A percentile compares a stretch with the other conserved stretches of the same genome.
These are phyloP conservation scores for Enteromius treurensis DNA, from an alignment of 2,797 vertebrate species.

Conservation along the genomic window DNA sequence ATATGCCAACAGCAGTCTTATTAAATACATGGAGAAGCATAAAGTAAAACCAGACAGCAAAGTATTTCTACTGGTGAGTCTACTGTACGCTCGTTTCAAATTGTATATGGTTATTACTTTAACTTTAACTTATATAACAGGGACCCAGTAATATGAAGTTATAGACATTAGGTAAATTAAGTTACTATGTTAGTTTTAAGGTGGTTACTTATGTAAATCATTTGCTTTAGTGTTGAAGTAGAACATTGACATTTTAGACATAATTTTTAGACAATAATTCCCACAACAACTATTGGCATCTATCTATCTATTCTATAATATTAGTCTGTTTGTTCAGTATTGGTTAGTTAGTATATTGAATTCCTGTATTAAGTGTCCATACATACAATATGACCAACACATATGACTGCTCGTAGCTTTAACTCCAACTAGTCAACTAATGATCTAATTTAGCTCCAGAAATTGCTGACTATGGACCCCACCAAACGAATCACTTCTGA, in stretches of 20 bases:
- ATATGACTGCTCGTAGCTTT: background rate
- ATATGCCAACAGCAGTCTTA: conserved; percentile 97
- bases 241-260: background rate
- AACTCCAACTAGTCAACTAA: background rate
- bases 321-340: background rate
- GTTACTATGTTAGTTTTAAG: background rate
- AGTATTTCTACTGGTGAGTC: conserved; percentile 93
- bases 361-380: background rate
- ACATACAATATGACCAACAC: background rate
- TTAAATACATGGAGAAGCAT: conserved; percentile 99
- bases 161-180: no score
- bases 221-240: background rate
- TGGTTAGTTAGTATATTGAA: background rate
- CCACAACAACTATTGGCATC: background rate
- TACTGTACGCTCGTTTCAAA: background rate
- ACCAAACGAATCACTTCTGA: conserved; percentile 98
- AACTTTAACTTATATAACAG: background rate
- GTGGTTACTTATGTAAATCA: background rate
- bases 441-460: conserved; percentile 85
- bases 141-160: background rate
- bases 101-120: background rate
- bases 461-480: conserved; percentile 97
- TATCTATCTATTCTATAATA: background rate
- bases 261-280: background rate
- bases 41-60: conserved; percentile 99